phyloP scores from a whole-genome alignment of 2,113 vertebrate genomes.

The Alaudala cheleensis region DNA sequence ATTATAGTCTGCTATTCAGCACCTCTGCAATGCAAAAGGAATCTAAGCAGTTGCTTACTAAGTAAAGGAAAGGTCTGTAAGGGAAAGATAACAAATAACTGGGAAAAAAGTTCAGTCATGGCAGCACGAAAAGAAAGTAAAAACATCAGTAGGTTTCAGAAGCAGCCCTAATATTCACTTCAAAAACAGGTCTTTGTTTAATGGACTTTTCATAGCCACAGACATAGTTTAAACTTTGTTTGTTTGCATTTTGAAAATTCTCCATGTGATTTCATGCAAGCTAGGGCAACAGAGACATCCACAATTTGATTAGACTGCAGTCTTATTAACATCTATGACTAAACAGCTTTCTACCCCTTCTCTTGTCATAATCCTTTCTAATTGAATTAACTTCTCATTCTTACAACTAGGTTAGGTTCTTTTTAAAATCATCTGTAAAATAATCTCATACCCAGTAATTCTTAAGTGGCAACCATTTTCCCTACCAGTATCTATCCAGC shows the following conservation, averaged over 20 bases:
- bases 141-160: background rate
- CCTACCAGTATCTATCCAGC: background rate
- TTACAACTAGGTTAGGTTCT: background rate
- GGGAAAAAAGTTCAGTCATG: background rate
- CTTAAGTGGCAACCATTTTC: background rate
- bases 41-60: background rate
- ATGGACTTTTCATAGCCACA: background rate
- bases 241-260: background rate
- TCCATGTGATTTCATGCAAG: background rate
- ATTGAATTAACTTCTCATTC: background rate
- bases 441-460: background rate
- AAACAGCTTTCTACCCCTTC: background rate
- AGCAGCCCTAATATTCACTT: background rate
- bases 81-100: background rate
- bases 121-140: background rate
- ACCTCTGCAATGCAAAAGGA: background rate
- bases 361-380: background rate
- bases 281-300: background rate
- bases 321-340: background rate
- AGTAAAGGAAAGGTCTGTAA: background rate
- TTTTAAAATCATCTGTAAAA: background rate
- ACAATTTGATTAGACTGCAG: background rate
- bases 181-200: background rate
- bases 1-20: background rate
- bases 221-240: background rate